These are phyloP conservation scores for Sebastes aleutianus DNA, from an alignment of 2,797 vertebrate species.

Conservation along the genomic window DNA sequence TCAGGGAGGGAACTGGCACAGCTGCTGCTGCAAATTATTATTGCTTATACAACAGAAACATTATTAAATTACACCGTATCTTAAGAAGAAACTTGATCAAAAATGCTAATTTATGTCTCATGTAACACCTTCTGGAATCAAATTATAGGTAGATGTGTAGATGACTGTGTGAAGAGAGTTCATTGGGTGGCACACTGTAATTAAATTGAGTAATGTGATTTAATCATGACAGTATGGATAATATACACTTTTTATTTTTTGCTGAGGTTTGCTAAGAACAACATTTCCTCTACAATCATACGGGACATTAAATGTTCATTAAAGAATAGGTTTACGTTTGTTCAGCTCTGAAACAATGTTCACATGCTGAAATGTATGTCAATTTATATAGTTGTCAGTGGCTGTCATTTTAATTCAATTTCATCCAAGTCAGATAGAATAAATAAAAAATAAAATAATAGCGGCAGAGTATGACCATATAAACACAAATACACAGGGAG, in stretches of 20 bases:
- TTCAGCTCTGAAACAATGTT: not conserved
- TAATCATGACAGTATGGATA: not conserved
- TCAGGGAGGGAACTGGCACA: conserved; percentile 15
- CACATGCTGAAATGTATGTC: not conserved
- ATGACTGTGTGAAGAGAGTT: not conserved
- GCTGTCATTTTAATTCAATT: too few species aligned
- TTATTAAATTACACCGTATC: not conserved
- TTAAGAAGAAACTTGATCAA: not conserved
- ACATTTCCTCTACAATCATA: not conserved
- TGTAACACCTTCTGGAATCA: conserved; percentile 1
- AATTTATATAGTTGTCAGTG: not conserved
- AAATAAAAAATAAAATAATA: too few species aligned
- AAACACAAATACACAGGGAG: too few species aligned
- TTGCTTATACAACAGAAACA: not conserved
- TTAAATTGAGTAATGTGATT: not conserved
- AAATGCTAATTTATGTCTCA: not conserved
- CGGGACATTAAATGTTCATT: not conserved
- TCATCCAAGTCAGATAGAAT: not conserved
- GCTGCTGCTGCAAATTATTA: not conserved
- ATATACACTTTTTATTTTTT: not conserved
- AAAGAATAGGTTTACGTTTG: not conserved
- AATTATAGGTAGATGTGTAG: not conserved
- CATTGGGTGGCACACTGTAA: not conserved
- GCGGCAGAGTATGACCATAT: too few species aligned
- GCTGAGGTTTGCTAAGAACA: not conserved